Evolutionary conservation across 2,797 vertebrate genomes (phyloP).

Genomic region (Spinus olivaceus): DNA sequence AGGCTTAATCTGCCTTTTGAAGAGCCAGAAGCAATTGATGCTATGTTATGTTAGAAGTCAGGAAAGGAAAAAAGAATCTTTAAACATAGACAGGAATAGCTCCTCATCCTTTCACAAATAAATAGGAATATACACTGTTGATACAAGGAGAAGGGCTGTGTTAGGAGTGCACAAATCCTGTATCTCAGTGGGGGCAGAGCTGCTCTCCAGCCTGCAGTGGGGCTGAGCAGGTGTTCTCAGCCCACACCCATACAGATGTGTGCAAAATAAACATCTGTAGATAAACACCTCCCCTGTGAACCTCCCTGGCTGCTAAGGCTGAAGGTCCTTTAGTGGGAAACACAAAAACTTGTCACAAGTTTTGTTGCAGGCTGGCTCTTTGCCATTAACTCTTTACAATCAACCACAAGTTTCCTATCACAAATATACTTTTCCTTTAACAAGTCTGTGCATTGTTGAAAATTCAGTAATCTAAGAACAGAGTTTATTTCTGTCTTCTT

Average conservation of each 20-base stretch:
- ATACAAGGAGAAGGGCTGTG: neutral
- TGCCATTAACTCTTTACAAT: neutral
- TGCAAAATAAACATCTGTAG: rapidly evolving
- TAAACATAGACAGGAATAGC: neutral
- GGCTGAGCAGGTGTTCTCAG: neutral
- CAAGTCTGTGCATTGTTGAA: neutral
- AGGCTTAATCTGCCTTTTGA: neutral
- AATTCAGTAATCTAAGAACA: neutral
- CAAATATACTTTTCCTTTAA: neutral
- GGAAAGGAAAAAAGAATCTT: neutral
- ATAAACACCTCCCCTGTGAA: neutral
- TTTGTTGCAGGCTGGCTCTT: neutral
- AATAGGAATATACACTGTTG: neutral
- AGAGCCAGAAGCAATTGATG: neutral
- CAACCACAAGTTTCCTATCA: neutral
- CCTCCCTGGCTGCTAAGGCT: neutral
- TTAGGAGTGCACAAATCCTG: neutral
- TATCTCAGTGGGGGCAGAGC: neutral
- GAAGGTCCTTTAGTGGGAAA: neutral
- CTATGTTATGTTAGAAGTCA: neutral
- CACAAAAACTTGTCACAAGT: rapidly evolving
- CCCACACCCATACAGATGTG: rapidly evolving
- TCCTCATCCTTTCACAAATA: neutral
- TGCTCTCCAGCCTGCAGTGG: neutral
- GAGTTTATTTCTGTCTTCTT: neutral